A percentile compares a stretch with the other conserved stretches of the same genome.
Evolutionary conservation across 2,113 vertebrate species (phyloP).

Genomic region (Lepus europaeus): DNA sequence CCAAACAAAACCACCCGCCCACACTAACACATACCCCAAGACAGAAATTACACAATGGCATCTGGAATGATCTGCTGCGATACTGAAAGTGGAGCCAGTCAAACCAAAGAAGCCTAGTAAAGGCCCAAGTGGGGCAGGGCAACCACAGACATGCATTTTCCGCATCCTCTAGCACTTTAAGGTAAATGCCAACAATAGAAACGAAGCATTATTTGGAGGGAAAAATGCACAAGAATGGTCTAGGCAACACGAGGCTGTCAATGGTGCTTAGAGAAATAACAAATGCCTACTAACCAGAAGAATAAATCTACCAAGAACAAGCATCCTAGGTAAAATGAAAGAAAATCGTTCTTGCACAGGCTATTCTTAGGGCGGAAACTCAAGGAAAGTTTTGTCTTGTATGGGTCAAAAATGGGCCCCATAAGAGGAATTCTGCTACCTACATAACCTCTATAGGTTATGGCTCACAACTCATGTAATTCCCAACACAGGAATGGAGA

Average conservation of each 20-base stretch:
- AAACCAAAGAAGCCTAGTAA: conserved; percentile 26
- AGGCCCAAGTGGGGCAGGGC: neutral
- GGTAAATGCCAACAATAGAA: neutral
- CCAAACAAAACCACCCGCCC: conserved; percentile 80
- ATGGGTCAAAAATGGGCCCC: neutral
- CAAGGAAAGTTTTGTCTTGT: conserved; percentile 20
- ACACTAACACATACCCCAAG: conserved; percentile 79
- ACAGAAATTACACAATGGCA: conserved; percentile 82
- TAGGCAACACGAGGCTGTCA: conserved; percentile 20
- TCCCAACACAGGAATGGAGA: neutral
- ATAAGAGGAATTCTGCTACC: neutral
- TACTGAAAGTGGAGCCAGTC: conserved; percentile 34
- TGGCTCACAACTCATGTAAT: neutral
- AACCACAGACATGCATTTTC: neutral
- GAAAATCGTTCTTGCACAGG: conserved; percentile 25
- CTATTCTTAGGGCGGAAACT: conserved; percentile 16
- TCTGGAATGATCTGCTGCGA: conserved; percentile 77
- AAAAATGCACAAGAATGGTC: neutral
- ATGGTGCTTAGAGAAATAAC: neutral
- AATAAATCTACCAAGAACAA: neutral
- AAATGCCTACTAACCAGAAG: neutral
- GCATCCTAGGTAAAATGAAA: conserved; percentile 45
- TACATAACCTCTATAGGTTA: neutral
- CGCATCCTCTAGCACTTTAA: neutral
- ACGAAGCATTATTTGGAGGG: neutral